phyloP scores from a whole-genome alignment of 2,113 vertebrate species.

The Cathartes aura region DNA sequence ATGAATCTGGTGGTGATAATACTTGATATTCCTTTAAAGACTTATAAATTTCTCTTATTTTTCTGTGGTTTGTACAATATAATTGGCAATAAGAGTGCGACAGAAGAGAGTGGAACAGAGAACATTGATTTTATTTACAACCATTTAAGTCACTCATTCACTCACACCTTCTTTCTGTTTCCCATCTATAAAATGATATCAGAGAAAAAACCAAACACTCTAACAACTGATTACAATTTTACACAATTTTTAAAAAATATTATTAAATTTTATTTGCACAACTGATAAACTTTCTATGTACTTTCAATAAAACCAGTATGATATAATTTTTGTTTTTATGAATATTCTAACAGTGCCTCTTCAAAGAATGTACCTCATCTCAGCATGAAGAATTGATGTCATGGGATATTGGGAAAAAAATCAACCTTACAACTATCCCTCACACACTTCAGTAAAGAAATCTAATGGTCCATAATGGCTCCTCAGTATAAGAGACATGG shows the following conservation, averaged over 20 bases:
- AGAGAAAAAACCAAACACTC: neutral
- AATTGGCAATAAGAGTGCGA: neutral
- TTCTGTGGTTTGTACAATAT: neutral
- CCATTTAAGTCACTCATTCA: neutral
- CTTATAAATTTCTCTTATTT: neutral
- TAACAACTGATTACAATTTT: neutral
- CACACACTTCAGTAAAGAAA: neutral
- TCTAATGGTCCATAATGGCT: neutral
- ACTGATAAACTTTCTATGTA: neutral
- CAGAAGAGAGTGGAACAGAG: neutral
- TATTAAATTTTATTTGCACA: neutral
- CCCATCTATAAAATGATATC: neutral
- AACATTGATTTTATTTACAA: neutral
- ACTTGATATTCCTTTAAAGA: neutral
- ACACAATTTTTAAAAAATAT: neutral
- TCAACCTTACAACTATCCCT: neutral
- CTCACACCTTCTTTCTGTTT: neutral
- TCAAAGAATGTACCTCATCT: neutral
- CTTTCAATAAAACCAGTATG: neutral
- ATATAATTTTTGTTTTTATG: neutral
- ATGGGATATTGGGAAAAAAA: neutral
- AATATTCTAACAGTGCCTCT: neutral
- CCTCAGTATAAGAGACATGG: neutral
- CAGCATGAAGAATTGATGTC: neutral
- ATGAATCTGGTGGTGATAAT: neutral